Conservation (phyloP, 1,140 invertebrate genomes). For the Ganaspis sp. region DNA sequence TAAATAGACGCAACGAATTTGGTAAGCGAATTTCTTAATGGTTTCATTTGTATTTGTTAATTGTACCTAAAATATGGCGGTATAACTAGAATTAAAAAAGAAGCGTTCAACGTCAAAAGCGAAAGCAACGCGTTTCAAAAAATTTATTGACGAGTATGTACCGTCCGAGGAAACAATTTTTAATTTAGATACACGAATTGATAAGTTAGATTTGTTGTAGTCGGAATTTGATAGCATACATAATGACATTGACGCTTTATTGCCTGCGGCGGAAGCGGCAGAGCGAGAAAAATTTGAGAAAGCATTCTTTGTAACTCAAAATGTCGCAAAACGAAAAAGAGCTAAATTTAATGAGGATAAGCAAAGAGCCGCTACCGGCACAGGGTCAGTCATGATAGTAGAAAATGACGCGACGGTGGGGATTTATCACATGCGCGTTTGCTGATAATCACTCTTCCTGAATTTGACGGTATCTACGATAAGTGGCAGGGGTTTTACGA, state of each 20-base stretch:
- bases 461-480: constrained; percentile 15
- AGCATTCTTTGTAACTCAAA: not conserved
- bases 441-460: not conserved
- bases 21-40: too few species aligned
- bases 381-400: too few species aligned
- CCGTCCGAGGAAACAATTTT: not conserved
- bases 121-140: not conserved
- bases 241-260: not conserved
- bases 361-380: too few species aligned
- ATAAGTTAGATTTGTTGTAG: not conserved
- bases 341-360: too few species aligned
- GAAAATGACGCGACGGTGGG: too few species aligned
- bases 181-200: not conserved
- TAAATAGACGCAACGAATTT: too few species aligned
- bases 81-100: not conserved
- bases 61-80: not conserved
- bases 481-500: not conserved
- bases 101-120: not conserved
- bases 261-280: not conserved
- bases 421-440: not conserved
- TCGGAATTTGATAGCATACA: not conserved
- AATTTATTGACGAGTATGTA: not conserved
- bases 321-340: not conserved
- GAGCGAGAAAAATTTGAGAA: not conserved
- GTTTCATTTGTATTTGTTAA: too few species aligned